Evolutionary conservation across 2,113 vertebrate genomes (phyloP), one percentile per base, ranked within the genome.

Genomic region (Leptobrachium ailaonicum): DNA sequence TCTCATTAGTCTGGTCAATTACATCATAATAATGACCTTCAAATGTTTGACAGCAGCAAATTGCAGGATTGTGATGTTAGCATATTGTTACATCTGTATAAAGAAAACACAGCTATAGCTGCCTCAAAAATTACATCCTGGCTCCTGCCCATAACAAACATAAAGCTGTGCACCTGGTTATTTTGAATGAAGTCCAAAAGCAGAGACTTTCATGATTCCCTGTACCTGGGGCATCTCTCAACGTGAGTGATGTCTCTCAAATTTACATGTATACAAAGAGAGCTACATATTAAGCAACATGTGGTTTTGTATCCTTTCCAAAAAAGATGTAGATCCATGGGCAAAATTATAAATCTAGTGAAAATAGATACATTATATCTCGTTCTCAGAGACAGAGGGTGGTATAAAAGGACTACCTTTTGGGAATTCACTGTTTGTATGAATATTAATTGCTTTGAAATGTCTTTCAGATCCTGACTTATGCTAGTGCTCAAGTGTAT

Each of bases 361-460:
- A 12, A 14, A 60, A 60, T 60, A 14, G 3, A 60, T 60, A 12
- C 9, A 60, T 12, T 14, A 60, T 12, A 60, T 60, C 56, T 60
- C 3, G 13, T 12, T 60, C 56, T 50, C 8, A 5, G 47, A 50
- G 8, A 50, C 47, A 50, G 47, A 50, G 47, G 8, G 4, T 50
- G 47, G 47, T 50, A 50, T 50, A 50, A 50, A 50, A 50, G 4
- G 47, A 50, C 9, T 44, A 43, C 9, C 66, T 44, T 8, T 11
- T 68, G 11, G 43, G 12, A 43, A 10, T 13, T 66, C 66, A 68
- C 9, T 44, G 8, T 54, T 63, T 71, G 63, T 72, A 7, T 6
- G 45, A 72, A 79, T 79, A 47, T 44, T 13, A 32, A 66, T 66
- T 54, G 40, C 60, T 72, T 66, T 45, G n/a, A 47, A 53, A 72